Evolutionary conservation across 92 coral and sea anemone genomes (phyloP), one percentile per base, ranked within the genome.

Genomic region (Epizoanthus fatuus): DNA sequence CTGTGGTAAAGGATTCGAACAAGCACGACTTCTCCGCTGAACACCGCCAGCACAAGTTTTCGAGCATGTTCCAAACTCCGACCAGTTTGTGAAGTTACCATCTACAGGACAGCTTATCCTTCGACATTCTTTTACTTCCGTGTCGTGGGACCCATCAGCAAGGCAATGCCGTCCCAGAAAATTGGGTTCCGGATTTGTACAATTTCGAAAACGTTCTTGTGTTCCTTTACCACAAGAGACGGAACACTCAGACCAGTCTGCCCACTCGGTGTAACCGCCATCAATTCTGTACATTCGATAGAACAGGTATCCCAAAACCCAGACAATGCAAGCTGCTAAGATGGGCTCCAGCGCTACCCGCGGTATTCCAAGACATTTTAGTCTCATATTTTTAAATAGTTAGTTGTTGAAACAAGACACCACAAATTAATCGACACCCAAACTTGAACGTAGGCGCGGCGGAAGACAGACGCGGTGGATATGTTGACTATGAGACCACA

Each of bases 21-120:
- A 77, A 40, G 69, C 14, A 9, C 82, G 82, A 7, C 20, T 77
- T 59, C 82, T 77, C 63, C 47, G 62, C 70, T 77, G 71, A 60
- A 77, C 82, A 39, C 82, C 82, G 7, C 37, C 82, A 32, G 82
- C 65, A 60, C 82, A 77, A 14, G 82, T 42, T 77, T 77, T 77
- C 35, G 82, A 77, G 54, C 82, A 77, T 5, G 37, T 17, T 44
- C 57, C 70, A 40, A 60, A 77, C 2, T 42, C 82, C 57, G 70
- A 60, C 82, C 82, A 77, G 12, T 39, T 16, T 32, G 57, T 77
- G 54, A 77, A 77, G 55, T 60, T 60, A 12, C 82, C 82, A 42
- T 77, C 71, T 77, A 77, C n/a, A 7, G 82, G 82, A 29, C 82
- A 77, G 17, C 22, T 42, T 11, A 54, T 17, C 7, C 44, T 7